Base-by-base conservation (phyloP, 1,140 invertebrate genomes). In the Notospermus geniculatus region DNA sequence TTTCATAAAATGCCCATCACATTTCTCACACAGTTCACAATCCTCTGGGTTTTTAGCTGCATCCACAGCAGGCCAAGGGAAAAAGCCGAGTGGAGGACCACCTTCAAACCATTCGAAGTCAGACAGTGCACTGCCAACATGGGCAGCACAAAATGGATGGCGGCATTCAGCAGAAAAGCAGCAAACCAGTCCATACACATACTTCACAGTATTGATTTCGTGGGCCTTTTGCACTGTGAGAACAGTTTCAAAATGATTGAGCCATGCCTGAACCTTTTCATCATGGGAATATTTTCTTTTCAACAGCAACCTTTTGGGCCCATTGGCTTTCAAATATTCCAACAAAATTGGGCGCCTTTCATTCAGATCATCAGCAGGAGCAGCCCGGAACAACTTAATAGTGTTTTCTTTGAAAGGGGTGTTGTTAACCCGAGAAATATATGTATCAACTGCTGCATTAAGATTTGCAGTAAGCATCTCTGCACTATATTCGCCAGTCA, bases 1-100 rank as follows among this genome's bases (percentile, higher is more conserved):
- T 50, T 19, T 50, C 46, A 19, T 50, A 50, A 50, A 50, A 50
- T 50, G 46, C 46, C 46, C 46, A 50, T 50, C 4, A 50, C 46
- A 50, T n/a, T 50, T 27, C 9, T 19, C n/a, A 9, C 46, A 50
- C 19, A 23, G 4, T 27, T 27, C 4, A 27, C 46, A 50, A 9
- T 50, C 46, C n/a, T 50, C 46, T 4, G 19, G 9, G 4, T 9
- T 23, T 50, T n/a, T 7, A 50, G n/a, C 4, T 50, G n/a, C 25
- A 50, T 50, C 46, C 19, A 50, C 25, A 27, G 46, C n/a, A 23
- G 46, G 46, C 46, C 46, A 50, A 7, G 46, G 46, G n/a, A 50
- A 50, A 27, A 50, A 50, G 46, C 25, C n/a, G n/a, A 50, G 46
- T 23, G 5, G 4, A 23, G 46, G 46, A 9, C 46, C 46, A 50